phyloP scores from a whole-genome alignment of 2,888 invertebrate species.

The Bugulina stolonifera region DNA sequence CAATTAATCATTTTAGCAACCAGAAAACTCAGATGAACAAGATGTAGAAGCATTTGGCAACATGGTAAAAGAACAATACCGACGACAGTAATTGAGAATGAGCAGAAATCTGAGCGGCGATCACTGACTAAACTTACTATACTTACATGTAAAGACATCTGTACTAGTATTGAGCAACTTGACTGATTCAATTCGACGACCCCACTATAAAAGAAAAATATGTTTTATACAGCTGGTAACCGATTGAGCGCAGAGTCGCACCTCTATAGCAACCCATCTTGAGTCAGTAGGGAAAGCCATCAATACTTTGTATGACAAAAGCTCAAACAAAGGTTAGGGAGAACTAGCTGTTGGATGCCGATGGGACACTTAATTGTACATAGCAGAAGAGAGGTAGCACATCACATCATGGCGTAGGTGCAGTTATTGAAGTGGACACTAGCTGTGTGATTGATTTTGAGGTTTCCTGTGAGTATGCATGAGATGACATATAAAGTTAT shows the following conservation, averaged over 20 bases:
- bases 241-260: neutral
- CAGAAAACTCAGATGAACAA: no score
- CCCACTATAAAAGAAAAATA: no score
- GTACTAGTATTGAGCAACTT: neutral
- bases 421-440: neutral
- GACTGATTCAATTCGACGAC: no score
- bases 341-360: neutral
- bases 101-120: neutral
- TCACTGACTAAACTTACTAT: neutral
- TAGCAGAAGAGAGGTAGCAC: slow-evolving; percentile 16
- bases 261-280: neutral
- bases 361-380: neutral
- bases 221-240: neutral
- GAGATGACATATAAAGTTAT: neutral
- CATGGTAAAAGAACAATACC: no score
- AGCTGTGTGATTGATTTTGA: slow-evolving; percentile 6
- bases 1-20: no score
- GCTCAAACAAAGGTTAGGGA: neutral
- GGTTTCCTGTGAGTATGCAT: neutral
- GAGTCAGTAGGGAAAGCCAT: neutral
- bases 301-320: neutral
- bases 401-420: neutral
- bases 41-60: no score
- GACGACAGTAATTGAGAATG: no score
- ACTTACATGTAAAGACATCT: neutral